Conservation (phyloP, 2,888 invertebrate genomes). For the Deilephila porcellus region DNA sequence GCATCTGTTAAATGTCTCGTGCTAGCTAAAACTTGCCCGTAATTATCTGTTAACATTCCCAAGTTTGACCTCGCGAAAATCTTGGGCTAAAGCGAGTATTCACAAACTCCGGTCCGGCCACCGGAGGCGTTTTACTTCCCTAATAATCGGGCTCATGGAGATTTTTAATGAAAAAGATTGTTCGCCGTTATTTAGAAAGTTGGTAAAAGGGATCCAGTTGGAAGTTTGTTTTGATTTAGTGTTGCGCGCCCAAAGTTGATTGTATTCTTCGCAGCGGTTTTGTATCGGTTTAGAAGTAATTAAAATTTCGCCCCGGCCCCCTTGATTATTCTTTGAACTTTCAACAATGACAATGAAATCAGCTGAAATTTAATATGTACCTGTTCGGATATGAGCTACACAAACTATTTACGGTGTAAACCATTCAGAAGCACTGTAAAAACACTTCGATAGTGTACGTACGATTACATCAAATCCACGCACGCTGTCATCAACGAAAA, state of each 20-base stretch:
- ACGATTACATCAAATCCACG: background rate
- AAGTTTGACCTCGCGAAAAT: conserved; percentile 83
- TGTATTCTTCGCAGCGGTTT: conserved; percentile 76
- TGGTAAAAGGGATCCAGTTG: conserved; percentile 78
- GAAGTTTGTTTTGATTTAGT: conserved; percentile 83
- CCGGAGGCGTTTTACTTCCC: conserved; percentile 81
- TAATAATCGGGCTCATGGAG: conserved; percentile 82
- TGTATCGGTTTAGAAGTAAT: conserved; percentile 74
- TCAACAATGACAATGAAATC: conserved; percentile 38
- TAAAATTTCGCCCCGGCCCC: conserved; percentile 59
- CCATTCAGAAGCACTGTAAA: background rate
- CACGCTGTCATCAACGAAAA: conserved; percentile 1
- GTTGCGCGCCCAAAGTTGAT: conserved; percentile 69
- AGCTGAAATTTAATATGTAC: conserved; percentile 5
- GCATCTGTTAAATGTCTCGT: conserved; percentile 85
- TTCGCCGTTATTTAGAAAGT: conserved; percentile 82
- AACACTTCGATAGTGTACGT: background rate
- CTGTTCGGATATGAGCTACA: background rate
- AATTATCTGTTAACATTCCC: conserved; percentile 85
- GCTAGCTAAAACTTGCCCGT: conserved; percentile 82
- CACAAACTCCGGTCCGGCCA: conserved; percentile 65
- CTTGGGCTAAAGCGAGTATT: conserved; percentile 70
- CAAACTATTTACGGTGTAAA: background rate
- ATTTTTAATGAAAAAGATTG: conserved; percentile 85
- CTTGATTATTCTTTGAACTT: conserved; percentile 46